A percentile compares a stretch with the other conserved stretches of the same genome.
These are phyloP conservation scores for Sebastes aleutianus DNA, from an alignment of 2,797 vertebrate genomes.

Conservation along the genomic window DNA sequence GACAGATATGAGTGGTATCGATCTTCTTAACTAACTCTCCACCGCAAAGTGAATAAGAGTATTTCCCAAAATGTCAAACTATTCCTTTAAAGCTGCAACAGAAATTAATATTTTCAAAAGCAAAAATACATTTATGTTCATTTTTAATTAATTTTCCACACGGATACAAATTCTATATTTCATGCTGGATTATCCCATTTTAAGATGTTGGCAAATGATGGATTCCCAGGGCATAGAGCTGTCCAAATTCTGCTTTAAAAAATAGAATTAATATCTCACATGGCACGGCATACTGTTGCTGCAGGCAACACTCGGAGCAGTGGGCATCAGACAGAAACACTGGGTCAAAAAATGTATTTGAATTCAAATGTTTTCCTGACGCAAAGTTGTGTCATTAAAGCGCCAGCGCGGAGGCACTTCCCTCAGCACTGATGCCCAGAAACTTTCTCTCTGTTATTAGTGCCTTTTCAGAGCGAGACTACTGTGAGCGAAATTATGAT, in stretches of 20 bases:
- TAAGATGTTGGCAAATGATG: not conserved
- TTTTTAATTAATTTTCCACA: not conserved
- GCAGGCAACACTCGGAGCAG: constrained; percentile 12
- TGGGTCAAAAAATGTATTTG: constrained; percentile 29
- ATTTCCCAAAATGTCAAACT: not conserved
- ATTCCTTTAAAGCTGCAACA: not conserved
- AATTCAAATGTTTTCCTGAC: constrained; percentile 35
- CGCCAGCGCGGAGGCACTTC: not conserved
- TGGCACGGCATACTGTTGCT: constrained; percentile 1
- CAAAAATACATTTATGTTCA: not conserved
- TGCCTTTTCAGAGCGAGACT: constrained; percentile 20
- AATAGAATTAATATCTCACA: not conserved
- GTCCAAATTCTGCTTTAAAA: constrained; percentile 1
- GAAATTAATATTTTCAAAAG: not conserved
- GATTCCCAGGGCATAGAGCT: not conserved
- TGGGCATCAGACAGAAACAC: not conserved
- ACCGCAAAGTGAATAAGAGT: not conserved
- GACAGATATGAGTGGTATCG: too few relatives aligned
- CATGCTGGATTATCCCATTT: constrained; percentile 6
- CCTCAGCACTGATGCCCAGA: constrained; percentile 15
- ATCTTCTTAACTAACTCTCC: not conserved
- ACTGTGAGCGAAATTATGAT: constrained; percentile 45
- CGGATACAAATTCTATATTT: not conserved
- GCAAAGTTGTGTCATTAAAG: constrained; percentile 42
- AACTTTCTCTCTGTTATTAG: constrained; percentile 37